phyloP scores from a whole-genome alignment of 2,797 vertebrate genomes.

The Choloepus didactylus region DNA sequence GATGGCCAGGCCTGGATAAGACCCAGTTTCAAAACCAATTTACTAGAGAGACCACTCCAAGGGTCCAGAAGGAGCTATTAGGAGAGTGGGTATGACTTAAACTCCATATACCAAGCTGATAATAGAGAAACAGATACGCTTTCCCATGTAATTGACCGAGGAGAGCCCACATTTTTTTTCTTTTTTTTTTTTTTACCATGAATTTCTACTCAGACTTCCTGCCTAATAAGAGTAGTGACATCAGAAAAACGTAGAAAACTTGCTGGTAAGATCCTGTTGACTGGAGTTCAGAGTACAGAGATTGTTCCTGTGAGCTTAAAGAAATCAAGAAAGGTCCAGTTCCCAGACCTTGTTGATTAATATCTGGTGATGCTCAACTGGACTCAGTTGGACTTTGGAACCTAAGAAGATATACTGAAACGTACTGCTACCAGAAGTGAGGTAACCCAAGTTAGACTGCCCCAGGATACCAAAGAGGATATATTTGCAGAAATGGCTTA shows the following conservation, averaged over 20 bases:
- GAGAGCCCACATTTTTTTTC: background rate
- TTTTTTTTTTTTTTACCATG: background rate
- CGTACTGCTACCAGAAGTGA: background rate
- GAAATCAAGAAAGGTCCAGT: background rate
- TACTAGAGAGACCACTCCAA: conserved; percentile 54
- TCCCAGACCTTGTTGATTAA: background rate
- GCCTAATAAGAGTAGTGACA: background rate
- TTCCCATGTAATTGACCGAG: background rate
- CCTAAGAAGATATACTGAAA: background rate
- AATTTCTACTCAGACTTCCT: background rate
- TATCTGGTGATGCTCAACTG: background rate
- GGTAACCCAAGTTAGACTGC: background rate
- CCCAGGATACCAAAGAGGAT: background rate
- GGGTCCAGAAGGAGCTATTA: conserved; percentile 32
- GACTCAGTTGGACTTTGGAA: background rate
- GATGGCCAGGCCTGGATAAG: conserved; percentile 48
- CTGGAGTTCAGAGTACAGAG: background rate
- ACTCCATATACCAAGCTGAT: background rate
- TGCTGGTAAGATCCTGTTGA: background rate
- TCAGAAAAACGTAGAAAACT: background rate
- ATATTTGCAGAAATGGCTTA: background rate
- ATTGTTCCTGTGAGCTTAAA: background rate
- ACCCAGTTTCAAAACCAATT: conserved; percentile 74
- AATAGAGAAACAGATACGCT: background rate
- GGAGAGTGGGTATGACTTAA: background rate